Conservation (phyloP, 1,140 invertebrate genomes). For the Zaprionus taronus region DNA sequence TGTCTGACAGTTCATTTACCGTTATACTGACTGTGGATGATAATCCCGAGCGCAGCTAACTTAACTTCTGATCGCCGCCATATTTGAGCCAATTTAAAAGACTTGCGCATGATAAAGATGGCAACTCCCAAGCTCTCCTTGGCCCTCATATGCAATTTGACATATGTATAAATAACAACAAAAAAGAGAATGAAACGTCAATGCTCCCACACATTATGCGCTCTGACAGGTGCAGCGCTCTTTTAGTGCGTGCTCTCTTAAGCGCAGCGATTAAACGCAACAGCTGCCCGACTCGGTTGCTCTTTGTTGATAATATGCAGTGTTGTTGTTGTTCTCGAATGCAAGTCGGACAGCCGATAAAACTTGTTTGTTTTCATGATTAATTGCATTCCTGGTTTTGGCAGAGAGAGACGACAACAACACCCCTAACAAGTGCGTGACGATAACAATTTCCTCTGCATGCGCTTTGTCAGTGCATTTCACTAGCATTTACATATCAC, state of each 20-base stretch:
- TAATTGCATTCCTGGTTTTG: neutral
- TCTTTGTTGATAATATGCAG: conserved; percentile 45
- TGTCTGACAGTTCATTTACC: neutral
- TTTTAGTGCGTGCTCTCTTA: conserved; percentile 39
- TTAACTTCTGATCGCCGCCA: conserved; percentile 14
- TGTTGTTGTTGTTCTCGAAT: conserved; percentile 30
- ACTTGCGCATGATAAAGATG: conserved; percentile 9
- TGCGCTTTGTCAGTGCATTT: conserved; percentile 33
- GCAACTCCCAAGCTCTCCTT: conserved; percentile 1
- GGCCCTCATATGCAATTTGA: conserved; percentile 22
- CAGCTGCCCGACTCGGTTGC: conserved; percentile 40
- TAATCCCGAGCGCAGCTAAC: neutral
- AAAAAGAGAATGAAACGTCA: conserved; percentile 9
- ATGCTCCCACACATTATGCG: conserved; percentile 23
- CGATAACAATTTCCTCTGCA: conserved; percentile 35
- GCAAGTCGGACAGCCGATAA: conserved; percentile 22
- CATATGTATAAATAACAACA: conserved; percentile 37
- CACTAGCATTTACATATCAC: conserved; percentile 24
- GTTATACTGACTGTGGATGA: neutral
- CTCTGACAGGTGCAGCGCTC: conserved; percentile 33
- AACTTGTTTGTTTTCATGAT: conserved; percentile 13
- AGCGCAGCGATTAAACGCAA: conserved; percentile 29
- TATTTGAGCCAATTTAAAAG: conserved; percentile 16
- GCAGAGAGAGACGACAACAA: neutral
- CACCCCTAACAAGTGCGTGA: conserved; percentile 21